Evolutionary conservation across 2,888 invertebrate species (phyloP), one percentile per base, ranked within the genome.

Genomic region (Macrosoma leucophasiata): DNA sequence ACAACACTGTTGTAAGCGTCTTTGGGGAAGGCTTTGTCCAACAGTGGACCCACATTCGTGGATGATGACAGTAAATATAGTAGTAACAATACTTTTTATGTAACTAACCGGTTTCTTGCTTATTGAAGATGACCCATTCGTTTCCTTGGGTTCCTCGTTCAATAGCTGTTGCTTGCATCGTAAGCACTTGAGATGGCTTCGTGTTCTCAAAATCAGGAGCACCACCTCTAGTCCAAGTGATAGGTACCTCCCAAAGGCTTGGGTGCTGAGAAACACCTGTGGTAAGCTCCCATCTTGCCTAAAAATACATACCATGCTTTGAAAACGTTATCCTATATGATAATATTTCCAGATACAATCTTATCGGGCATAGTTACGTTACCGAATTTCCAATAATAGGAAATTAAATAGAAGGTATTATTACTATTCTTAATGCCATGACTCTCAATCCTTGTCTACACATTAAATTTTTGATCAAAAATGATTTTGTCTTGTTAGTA

Each of bases 81-180:
- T 22, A 29, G 18, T 1, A 11, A 27, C 9, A 19, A 8, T 12
- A n/a, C 36, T 17, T 15, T 2, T n/a, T n/a, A 34, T 12, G 32
- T 15, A 18, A 29, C 53, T 58, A 57, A 87, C 89, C 88, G 39
- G 85, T 73, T 54, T 86, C 76, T 51, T 89, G 87, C 27, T 87
- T 72, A 56, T 90, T 90, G 36, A 89, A 82, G 13, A 90, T 68
- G 4, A 90, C 74, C 89, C 89, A 90, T 45, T 87, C 85, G 2
- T 55, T 36, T 2, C 71, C 75, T 29, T 41, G 47, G 1, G 59
- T 57, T 8, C 67, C 73, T 36, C 73, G 61, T 1, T 66, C 31
- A 4, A 84, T 58, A 1, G 48, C 38, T 1, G 55, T 55, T 0
- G 50, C 27, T 33, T 51, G 47, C 0, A 26, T 47, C 1, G 62